These are phyloP conservation scores for Lepidostoma basale DNA, from an alignment of 1,140 invertebrate genomes.

Conservation along the genomic window DNA sequence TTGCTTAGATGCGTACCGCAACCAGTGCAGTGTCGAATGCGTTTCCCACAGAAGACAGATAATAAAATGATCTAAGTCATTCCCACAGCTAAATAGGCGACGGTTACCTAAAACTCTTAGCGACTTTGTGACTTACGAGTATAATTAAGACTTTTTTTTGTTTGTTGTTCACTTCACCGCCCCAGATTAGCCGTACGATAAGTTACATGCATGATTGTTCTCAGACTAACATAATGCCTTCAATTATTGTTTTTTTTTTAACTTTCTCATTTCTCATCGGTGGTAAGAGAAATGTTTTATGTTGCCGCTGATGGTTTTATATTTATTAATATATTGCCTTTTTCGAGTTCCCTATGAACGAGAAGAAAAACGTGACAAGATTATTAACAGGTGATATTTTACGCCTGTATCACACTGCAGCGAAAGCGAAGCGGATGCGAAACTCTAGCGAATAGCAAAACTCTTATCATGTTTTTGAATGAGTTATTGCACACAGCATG, in stretches of 20 bases:
- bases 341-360: background rate
- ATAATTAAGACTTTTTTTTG: conserved; percentile 15
- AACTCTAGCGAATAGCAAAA: no score
- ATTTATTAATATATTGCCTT: background rate
- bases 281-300: background rate
- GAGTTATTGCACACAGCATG: background rate
- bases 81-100: conserved; percentile 9
- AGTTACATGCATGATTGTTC: conserved; percentile 12
- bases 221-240: conserved; percentile 12
- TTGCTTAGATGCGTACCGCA: no score
- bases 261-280: conserved; percentile 9
- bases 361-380: background rate
- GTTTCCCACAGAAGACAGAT: background rate
- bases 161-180: background rate
- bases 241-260: conserved; percentile 13
- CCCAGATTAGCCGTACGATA: background rate
- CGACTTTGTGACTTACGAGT: background rate
- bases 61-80: background rate
- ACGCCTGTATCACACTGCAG: no score
- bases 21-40: background rate
- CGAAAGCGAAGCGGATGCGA: no score
- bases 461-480: background rate
- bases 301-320: background rate
- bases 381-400: background rate
- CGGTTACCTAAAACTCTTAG: background rate